Conservation (phyloP, 92 coral and sea anemone genomes). For the Parazoanthus darwini region DNA sequence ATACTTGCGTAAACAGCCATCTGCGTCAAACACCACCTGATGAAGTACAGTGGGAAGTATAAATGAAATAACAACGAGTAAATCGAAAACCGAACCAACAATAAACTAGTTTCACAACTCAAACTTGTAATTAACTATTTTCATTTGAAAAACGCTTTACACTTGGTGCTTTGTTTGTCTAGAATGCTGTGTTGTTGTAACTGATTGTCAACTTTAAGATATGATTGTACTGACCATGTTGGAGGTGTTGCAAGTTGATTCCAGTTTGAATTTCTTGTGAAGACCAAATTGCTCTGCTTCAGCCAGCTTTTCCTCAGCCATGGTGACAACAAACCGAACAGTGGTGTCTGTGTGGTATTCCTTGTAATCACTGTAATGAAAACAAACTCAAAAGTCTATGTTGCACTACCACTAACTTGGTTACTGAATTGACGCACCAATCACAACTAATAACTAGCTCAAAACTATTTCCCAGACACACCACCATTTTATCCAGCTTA, state of each 20-base stretch:
- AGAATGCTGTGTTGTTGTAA: neutral
- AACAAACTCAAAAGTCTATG: neutral
- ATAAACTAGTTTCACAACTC: too few species aligned
- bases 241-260: conserved; percentile 63
- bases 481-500: too few species aligned
- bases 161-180: neutral
- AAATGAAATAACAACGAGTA: too few species aligned
- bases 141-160: neutral
- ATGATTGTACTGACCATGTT: conserved; percentile 76
- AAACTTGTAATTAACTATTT: too few species aligned
- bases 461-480: too few species aligned
- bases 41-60: neutral
- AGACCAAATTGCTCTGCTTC: conserved; percentile 84
- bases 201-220: neutral
- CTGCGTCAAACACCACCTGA: conserved; percentile 90
- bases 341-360: conserved; percentile 93
- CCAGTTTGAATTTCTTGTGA: conserved; percentile 88
- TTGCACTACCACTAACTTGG: too few species aligned
- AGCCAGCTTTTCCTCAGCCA: conserved; percentile 88
- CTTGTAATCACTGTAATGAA: conserved; percentile 79
- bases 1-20: conserved; percentile 91
- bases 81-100: too few species aligned
- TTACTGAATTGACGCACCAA: too few species aligned
- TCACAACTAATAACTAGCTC: too few species aligned
- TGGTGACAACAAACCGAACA: conserved; percentile 73